Conservation (phyloP, 2,888 invertebrate species). For the Drosophila quinaria region DNA sequence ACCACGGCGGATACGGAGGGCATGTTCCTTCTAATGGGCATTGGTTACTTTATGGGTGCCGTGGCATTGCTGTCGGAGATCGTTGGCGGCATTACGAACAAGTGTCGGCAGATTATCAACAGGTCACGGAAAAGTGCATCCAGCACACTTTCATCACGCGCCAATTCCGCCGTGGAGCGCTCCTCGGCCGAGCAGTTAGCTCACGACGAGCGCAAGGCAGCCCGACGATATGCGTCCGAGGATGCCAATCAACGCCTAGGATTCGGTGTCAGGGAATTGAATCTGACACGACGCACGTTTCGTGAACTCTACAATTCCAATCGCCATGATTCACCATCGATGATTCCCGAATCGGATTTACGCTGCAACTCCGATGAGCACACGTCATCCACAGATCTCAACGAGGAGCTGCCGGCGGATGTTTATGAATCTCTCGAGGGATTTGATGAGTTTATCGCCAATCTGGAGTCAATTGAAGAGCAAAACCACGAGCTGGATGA, state of each 20-base stretch:
- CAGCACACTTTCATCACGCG: slow-evolving; percentile 76
- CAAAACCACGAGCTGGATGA: slow-evolving; percentile 6
- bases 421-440: slow-evolving; percentile 42
- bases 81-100: slow-evolving; percentile 89
- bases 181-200: slow-evolving; percentile 52
- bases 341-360: neutral
- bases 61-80: slow-evolving; percentile 89
- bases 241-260: slow-evolving; percentile 62
- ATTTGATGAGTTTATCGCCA: slow-evolving; percentile 65
- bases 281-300: slow-evolving; percentile 82
- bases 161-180: slow-evolving; percentile 61
- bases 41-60: slow-evolving; percentile 89
- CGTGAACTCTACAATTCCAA: slow-evolving; percentile 78
- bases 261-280: slow-evolving; percentile 83
- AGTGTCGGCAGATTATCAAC: slow-evolving; percentile 86
- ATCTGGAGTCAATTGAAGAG: slow-evolving; percentile 21
- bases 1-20: slow-evolving; percentile 93
- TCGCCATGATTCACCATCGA: neutral
- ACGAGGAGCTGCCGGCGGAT: slow-evolving; percentile 32
- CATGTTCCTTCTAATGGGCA: slow-evolving; percentile 91
- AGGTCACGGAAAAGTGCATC: slow-evolving; percentile 73
- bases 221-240: slow-evolving; percentile 56
- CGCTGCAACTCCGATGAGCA: neutral
- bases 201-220: slow-evolving; percentile 64
- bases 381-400: neutral